A percentile compares a stretch with the other conserved stretches of the same genome.
Conservation (phyloP, 64 coral and sea anemone species). For the Montipora cactus region DNA sequence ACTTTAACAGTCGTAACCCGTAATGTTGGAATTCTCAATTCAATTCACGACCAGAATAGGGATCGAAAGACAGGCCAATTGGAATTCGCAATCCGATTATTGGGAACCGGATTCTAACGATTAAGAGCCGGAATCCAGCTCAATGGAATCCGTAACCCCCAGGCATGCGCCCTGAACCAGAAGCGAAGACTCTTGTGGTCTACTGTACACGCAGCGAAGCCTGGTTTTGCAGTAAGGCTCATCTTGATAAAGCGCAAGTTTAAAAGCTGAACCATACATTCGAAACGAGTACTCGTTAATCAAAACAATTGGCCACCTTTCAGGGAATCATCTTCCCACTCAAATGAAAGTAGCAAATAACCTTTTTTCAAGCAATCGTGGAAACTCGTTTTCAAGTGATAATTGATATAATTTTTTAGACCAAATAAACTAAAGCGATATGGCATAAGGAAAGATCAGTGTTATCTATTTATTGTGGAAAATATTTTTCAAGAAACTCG, state of each 20-base stretch:
- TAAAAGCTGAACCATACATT: not conserved
- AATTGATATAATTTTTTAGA: not conserved
- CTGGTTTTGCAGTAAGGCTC: not conserved
- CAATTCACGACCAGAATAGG: too few species aligned
- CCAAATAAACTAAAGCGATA: not conserved
- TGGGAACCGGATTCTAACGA: too few species aligned
- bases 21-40: too few species aligned
- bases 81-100: too few species aligned
- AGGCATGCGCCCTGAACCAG: too few species aligned
- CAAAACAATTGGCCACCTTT: not conserved
- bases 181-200: not conserved
- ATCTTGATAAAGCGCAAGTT: not conserved
- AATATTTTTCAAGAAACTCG: not conserved
- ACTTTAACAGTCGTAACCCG: too few species aligned
- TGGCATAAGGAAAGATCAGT: not conserved
- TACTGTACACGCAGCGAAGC: not conserved
- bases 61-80: too few species aligned
- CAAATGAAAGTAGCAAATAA: not conserved
- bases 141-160: too few species aligned
- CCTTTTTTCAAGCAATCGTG: not conserved
- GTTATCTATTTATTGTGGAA: not conserved
- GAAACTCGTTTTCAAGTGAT: not conserved
- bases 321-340: not conserved
- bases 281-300: not conserved
- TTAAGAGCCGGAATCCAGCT: too few species aligned